These are phyloP conservation scores for Diplodus sargus DNA, from an alignment of 2,797 vertebrate species.

Conservation along the genomic window DNA sequence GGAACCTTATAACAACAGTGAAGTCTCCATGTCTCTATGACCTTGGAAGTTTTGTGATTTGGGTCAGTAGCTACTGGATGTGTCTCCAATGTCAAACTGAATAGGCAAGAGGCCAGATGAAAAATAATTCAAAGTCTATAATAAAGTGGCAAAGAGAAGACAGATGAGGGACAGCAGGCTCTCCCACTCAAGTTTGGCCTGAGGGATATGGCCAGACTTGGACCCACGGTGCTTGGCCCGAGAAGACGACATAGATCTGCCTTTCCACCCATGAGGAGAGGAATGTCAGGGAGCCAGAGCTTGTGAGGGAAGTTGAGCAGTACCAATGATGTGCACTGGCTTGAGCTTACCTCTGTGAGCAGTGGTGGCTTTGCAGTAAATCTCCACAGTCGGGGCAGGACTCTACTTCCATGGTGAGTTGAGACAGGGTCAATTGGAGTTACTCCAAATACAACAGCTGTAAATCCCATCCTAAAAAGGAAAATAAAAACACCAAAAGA, in stretches of 20 bases:
- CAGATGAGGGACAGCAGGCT: conserved; percentile 36
- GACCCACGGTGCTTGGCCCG: conserved; percentile 2
- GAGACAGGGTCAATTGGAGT: conserved; percentile 13
- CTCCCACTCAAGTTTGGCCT: conserved; percentile 19
- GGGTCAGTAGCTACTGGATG: conserved; percentile 4
- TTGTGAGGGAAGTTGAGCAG: conserved; percentile 4
- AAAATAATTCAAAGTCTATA: conserved; percentile 11
- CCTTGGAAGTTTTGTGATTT: conserved; percentile 7
- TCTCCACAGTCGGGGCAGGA: conserved; percentile 13
- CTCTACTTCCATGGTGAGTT: conserved; percentile 14
- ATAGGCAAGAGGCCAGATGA: conserved; percentile 10
- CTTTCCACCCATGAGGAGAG: conserved; percentile 12
- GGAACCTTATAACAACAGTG: conserved; percentile 11
- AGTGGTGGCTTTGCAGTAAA: conserved; percentile 22
- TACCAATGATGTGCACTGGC: background rate
- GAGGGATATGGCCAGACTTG: background rate
- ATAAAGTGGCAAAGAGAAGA: conserved; percentile 40
- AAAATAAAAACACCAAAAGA: background rate
- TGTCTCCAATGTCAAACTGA: conserved; percentile 19
- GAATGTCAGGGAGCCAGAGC: conserved; percentile 7
- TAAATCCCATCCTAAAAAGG: conserved; percentile 7
- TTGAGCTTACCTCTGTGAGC: conserved; percentile 22
- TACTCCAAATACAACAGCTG: conserved; percentile 1
- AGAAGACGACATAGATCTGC: background rate
- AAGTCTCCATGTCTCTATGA: conserved; percentile 11